phyloP scores from a whole-genome alignment of 2,113 vertebrate species.

The Epinephelus fuscoguttatus region DNA sequence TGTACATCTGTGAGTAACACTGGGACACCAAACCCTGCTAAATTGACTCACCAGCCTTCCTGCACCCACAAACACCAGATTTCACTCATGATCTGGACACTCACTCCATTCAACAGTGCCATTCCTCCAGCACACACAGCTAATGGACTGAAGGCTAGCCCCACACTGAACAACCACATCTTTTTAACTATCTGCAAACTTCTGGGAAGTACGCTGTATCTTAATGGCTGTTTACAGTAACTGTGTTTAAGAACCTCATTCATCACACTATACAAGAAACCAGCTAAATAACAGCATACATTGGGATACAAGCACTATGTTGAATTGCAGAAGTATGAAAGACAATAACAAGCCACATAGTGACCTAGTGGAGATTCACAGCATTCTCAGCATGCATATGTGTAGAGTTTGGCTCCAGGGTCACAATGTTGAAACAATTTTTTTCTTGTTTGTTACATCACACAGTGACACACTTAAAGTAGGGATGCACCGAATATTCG shows the following conservation, averaged over 20 bases:
- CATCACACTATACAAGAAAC: not conserved
- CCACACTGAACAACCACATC: not conserved
- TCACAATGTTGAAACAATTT: not conserved
- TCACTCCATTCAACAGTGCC: not conserved
- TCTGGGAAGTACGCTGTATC: not conserved
- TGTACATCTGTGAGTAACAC: too few relatives aligned
- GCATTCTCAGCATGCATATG: too few relatives aligned
- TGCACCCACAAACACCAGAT: conserved; percentile 16
- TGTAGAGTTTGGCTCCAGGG: not conserved
- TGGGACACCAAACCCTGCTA: conserved; percentile 17
- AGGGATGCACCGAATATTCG: too few relatives aligned
- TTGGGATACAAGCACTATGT: not conserved
- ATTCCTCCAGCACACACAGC: not conserved
- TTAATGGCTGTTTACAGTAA: not conserved
- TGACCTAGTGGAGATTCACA: not conserved
- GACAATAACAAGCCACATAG: not conserved
- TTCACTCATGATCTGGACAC: conserved; percentile 20
- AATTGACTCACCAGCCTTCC: not conserved
- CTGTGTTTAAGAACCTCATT: not conserved
- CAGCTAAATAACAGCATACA: not conserved
- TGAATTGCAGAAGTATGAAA: not conserved
- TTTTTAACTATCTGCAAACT: not conserved
- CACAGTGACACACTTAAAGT: not conserved
- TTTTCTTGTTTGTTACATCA: not conserved
- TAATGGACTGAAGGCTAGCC: not conserved